phyloP scores from a whole-genome alignment of 2,113 vertebrate species.

The Conger conger region DNA sequence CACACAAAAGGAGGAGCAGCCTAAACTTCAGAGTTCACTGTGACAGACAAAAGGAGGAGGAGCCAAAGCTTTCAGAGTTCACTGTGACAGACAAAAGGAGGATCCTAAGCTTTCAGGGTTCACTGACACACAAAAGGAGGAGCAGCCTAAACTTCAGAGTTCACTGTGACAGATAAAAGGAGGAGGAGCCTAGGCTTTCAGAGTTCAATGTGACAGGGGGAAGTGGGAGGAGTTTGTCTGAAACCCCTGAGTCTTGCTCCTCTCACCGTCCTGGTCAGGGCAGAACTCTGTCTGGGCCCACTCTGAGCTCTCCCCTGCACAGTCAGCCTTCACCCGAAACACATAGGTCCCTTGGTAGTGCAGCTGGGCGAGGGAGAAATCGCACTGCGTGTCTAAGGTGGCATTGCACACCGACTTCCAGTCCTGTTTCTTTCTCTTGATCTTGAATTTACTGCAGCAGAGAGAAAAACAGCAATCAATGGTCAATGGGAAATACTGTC shows the following conservation, averaged over 20 bases:
- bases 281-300: constrained; percentile 55
- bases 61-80: neutral
- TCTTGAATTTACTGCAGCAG: constrained; percentile 33
- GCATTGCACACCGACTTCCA: constrained; percentile 33
- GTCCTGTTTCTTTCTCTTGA: neutral
- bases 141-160: neutral
- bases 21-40: too few relatives aligned
- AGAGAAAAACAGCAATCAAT: neutral
- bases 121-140: too few relatives aligned
- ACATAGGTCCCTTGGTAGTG: constrained; percentile 44
- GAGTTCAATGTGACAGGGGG: neutral
- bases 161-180: too few relatives aligned
- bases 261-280: constrained; percentile 61
- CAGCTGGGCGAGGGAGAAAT: constrained; percentile 38
- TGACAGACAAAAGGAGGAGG: too few relatives aligned
- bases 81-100: neutral
- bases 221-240: neutral
- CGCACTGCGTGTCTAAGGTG: constrained; percentile 41
- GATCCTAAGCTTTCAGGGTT: too few relatives aligned
- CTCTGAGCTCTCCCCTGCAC: neutral
- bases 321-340: constrained; percentile 48
- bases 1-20: neutral
- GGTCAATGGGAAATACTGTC: neutral
- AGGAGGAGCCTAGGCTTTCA: neutral
- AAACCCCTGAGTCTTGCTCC: too few relatives aligned